phyloP scores from a whole-genome alignment of 1,140 invertebrate genomes.

The Melanaphis sacchari region DNA sequence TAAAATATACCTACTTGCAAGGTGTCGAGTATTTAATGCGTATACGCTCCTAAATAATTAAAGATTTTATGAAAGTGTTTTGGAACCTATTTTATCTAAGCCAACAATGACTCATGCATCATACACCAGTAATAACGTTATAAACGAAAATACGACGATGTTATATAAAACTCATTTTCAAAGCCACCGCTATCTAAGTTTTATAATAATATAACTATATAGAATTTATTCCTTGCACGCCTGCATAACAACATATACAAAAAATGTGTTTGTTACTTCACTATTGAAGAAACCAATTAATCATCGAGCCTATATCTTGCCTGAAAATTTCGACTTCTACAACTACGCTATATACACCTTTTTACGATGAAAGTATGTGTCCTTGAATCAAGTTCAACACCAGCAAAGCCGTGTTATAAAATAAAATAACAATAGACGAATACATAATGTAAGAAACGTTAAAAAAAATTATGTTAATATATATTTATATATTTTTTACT shows the following conservation, averaged over 20 bases:
- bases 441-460: neutral
- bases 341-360: neutral
- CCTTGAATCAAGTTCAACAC: slow-evolving; percentile 37
- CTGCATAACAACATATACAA: neutral
- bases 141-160: neutral
- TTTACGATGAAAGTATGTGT: neutral
- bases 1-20: slow-evolving; percentile 28
- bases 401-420: neutral
- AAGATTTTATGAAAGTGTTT: neutral
- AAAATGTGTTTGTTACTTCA: neutral
- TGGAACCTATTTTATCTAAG: neutral
- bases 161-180: slow-evolving; percentile 5
- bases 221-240: neutral
- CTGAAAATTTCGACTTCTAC: neutral
- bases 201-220: neutral
- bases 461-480: neutral
- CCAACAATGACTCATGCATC: neutral
- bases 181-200: neutral
- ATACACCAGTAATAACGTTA: neutral
- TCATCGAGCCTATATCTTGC: neutral
- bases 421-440: neutral
- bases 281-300: slow-evolving; percentile 27
- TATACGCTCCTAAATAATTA: neutral
- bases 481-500: too few relatives aligned
- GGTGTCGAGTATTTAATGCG: neutral